Evolutionary conservation across 2,113 vertebrate species (phyloP).

Genomic region (Copsychus sechellarum): DNA sequence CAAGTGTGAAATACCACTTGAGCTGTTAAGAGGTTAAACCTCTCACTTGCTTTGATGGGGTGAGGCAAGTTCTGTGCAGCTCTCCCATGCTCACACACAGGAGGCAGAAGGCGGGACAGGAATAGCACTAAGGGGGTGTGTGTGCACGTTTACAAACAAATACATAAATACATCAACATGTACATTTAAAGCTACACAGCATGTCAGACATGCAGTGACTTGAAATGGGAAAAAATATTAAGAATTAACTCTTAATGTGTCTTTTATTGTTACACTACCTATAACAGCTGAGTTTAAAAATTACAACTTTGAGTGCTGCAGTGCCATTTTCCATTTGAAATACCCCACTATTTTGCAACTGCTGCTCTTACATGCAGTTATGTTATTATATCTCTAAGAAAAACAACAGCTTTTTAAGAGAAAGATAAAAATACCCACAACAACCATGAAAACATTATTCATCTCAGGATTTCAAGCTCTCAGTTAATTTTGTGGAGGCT

Average conservation of each 20-base stretch:
- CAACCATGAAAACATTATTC: neutral
- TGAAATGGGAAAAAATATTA: neutral
- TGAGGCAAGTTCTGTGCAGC: neutral
- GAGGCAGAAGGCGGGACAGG: neutral
- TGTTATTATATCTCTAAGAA: neutral
- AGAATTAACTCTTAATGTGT: neutral
- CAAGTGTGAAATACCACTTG: neutral
- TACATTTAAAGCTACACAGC: neutral
- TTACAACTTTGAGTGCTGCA: neutral
- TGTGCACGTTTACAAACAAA: neutral
- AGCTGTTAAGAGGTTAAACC: neutral
- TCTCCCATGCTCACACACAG: no score
- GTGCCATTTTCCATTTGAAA: neutral
- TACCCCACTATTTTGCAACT: neutral
- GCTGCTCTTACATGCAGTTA: neutral
- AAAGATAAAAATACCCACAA: neutral
- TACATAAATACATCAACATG: rapidly evolving
- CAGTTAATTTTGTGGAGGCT: neutral
- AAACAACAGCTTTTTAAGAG: neutral
- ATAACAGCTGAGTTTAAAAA: neutral
- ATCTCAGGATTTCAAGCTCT: neutral
- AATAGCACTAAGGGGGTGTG: no score
- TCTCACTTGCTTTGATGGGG: neutral
- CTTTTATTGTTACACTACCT: neutral
- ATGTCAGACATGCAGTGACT: neutral